These are phyloP conservation scores for Pantherophis alleghaniensis DNA, from an alignment of 2,797 vertebrate species.

Conservation along the genomic window DNA sequence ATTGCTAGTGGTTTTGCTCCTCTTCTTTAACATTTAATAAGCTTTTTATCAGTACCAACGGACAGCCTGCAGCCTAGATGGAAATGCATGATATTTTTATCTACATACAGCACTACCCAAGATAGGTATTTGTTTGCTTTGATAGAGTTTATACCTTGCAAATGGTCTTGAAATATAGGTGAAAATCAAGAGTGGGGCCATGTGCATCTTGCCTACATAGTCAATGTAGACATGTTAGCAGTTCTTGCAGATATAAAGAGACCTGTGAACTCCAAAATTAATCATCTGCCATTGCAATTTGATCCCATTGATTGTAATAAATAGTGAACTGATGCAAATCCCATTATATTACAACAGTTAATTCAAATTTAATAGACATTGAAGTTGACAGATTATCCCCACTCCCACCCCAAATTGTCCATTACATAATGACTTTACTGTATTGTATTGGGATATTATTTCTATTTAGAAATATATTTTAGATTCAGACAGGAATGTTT, in stretches of 20 bases:
- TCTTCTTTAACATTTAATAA: background rate
- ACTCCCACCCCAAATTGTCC: background rate
- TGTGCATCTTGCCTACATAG: background rate
- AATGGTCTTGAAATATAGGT: background rate
- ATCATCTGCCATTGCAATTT: slow-evolving; percentile 1
- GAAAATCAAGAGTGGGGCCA: background rate
- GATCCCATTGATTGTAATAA: background rate
- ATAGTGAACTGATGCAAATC: background rate
- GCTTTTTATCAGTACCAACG: background rate
- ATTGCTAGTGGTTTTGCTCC: background rate
- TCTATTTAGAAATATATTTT: background rate
- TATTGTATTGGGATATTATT: background rate
- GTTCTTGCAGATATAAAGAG: background rate
- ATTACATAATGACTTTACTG: background rate
- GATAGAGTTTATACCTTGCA: background rate
- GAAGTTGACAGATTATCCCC: background rate
- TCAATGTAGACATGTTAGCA: background rate
- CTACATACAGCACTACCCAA: background rate
- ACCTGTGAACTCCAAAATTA: background rate
- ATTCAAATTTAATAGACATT: background rate
- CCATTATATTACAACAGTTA: background rate
- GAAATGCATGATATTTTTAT: background rate
- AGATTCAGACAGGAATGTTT: background rate
- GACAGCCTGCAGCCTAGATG: background rate
- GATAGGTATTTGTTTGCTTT: slow-evolving; percentile 6